Conservation (phyloP, 2,888 invertebrate species). For the Aricia artaxerxes region DNA sequence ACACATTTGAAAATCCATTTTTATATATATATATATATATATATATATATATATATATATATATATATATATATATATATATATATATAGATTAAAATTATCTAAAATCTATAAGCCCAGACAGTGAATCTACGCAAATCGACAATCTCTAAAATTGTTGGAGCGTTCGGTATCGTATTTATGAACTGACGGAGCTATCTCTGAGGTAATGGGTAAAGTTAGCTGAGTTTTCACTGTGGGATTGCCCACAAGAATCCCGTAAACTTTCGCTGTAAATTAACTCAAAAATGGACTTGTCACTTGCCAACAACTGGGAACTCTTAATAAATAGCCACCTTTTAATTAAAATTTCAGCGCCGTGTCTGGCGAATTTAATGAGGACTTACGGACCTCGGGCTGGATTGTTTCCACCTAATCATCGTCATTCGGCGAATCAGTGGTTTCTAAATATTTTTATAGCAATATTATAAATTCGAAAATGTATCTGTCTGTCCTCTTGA, state of each 20-base stretch:
- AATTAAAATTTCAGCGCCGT: constrained; percentile 27
- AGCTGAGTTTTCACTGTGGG: constrained; percentile 32
- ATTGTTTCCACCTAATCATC: neutral
- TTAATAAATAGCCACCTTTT: constrained; percentile 30
- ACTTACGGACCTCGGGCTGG: neutral
- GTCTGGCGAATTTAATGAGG: constrained; percentile 10
- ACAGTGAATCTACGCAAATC: neutral
- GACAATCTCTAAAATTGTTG: neutral
- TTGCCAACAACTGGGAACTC: constrained; percentile 32
- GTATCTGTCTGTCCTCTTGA: no score
- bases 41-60: no score
- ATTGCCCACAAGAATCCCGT: constrained; percentile 36
- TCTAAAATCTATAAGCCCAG: neutral
- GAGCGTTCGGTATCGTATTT: constrained; percentile 38
- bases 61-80: no score
- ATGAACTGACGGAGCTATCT: constrained; percentile 39
- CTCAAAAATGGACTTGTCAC: constrained; percentile 39
- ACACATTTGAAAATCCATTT: no score
- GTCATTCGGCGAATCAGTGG: neutral
- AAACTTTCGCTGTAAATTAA: constrained; percentile 41
- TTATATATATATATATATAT: no score
- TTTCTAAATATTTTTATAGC: no score
- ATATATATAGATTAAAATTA: neutral
- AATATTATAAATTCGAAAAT: no score
- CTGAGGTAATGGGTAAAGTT: constrained; percentile 40